phyloP scores from a whole-genome alignment of 92 coral and sea anemone species.

The Bergia sp. region DNA sequence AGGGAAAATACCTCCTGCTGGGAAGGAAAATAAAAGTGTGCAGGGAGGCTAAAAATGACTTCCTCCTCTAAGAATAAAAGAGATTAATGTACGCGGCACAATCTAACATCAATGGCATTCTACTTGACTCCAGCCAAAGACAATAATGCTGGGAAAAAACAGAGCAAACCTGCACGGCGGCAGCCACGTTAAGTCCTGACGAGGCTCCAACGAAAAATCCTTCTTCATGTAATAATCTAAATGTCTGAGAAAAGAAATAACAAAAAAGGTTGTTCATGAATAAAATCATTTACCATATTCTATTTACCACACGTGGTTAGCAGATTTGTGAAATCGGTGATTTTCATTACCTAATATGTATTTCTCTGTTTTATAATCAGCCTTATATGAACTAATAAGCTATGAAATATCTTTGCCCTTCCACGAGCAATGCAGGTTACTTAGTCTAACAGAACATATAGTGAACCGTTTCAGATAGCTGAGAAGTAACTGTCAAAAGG shows the following conservation, averaged over 20 bases:
- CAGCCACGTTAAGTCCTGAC: constrained; percentile 93
- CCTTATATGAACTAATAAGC: background rate
- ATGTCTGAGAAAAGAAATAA: constrained; percentile 61
- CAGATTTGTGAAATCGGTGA: too few species aligned
- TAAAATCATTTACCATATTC: background rate
- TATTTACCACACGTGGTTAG: too few species aligned
- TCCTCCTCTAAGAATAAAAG: background rate
- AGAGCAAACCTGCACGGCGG: constrained; percentile 85
- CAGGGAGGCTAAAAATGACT: too few species aligned
- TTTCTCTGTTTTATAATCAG: too few species aligned
- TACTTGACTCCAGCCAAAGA: background rate
- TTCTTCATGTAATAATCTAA: constrained; percentile 91
- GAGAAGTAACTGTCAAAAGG: too few species aligned
- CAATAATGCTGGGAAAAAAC: background rate
- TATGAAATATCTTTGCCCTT: background rate
- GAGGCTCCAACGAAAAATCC: constrained; percentile 98
- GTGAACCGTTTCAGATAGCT: background rate
- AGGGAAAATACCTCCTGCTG: background rate
- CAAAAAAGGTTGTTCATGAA: background rate
- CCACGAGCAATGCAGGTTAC: background rate
- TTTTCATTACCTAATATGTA: too few species aligned
- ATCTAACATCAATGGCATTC: too few species aligned
- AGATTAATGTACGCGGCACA: background rate
- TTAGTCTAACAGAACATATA: background rate
- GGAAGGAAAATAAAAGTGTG: background rate